Percentiles rank a stretch among this genome's conserved stretches.
These are phyloP conservation scores for Alligator sinensis DNA, from an alignment of 2,113 vertebrate species.

Conservation along the genomic window DNA sequence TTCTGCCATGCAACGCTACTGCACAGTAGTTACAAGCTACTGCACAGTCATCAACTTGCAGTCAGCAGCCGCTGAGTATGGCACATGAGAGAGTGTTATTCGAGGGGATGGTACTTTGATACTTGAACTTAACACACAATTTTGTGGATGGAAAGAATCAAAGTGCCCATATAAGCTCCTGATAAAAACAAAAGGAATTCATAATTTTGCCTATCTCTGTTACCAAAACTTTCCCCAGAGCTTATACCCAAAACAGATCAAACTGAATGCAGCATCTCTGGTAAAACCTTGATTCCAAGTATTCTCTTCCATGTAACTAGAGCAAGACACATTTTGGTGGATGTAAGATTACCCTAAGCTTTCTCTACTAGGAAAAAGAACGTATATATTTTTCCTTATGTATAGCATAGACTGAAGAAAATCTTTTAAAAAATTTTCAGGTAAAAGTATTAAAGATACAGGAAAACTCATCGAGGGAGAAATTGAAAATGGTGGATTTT, in stretches of 20 bases:
- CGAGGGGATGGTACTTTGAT: neutral
- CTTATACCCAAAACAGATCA: neutral
- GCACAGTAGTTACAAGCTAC: too few species aligned
- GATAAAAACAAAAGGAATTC: too few species aligned
- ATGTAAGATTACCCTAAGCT: neutral
- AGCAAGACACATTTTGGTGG: neutral
- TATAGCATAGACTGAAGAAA: neutral
- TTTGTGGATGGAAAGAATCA: too few species aligned
- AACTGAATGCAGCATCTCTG: neutral
- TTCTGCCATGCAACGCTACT: too few species aligned
- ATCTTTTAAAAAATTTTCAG: neutral
- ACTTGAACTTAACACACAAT: neutral
- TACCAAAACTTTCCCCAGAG: neutral
- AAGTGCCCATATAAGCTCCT: neutral
- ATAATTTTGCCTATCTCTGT: neutral
- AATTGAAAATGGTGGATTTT: neutral
- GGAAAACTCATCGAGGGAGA: neutral
- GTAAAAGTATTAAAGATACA: neutral
- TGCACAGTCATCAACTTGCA: neutral
- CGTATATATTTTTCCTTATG: neutral
- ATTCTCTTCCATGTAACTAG: neutral
- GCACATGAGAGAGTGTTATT: neutral
- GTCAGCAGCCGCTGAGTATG: neutral
- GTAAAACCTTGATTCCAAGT: neutral
- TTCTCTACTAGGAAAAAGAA: neutral